Percentiles rank a stretch among this genome's conserved stretches.
These are phyloP conservation scores for Mobula birostris DNA, from an alignment of 2,113 vertebrate species.

Conservation along the genomic window DNA sequence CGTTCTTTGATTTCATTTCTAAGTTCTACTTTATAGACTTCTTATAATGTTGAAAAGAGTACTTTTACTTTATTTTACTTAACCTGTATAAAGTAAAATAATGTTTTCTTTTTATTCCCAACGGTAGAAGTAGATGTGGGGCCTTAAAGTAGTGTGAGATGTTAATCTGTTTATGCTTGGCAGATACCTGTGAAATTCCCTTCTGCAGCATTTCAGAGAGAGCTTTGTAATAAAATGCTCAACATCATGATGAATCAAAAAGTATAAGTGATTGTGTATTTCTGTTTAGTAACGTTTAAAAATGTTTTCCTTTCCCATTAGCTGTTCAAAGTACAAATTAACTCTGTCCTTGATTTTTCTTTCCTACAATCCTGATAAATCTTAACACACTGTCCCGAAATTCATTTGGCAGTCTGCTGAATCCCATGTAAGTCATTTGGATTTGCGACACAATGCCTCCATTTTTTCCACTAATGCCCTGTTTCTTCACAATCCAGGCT, in stretches of 20 bases:
- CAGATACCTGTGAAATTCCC: neutral
- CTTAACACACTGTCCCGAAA: neutral
- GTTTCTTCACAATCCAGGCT: slow-evolving; percentile 60
- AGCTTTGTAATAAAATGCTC: neutral
- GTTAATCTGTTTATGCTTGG: neutral
- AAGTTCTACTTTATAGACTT: neutral
- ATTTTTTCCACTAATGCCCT: neutral
- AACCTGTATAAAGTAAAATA: neutral
- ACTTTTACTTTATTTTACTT: neutral
- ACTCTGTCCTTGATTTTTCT: neutral
- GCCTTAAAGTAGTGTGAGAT: neutral
- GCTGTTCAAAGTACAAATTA: neutral
- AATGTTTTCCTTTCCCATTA: neutral
- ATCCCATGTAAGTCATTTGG: neutral
- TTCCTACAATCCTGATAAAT: neutral
- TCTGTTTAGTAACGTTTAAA: neutral
- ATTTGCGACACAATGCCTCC: neutral
- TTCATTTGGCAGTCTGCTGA: neutral
- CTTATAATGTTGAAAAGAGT: neutral
- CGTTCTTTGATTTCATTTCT: neutral
- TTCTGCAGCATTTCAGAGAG: neutral
- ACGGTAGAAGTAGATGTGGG: neutral
- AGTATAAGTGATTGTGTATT: neutral
- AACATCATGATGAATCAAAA: neutral
- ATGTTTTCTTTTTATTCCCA: neutral